A percentile compares a stretch with the other conserved stretches of the same genome.
These are phyloP conservation scores for Trissonchulus latispiculum DNA, from an alignment of 2,888 invertebrate species.

Conservation along the genomic window DNA sequence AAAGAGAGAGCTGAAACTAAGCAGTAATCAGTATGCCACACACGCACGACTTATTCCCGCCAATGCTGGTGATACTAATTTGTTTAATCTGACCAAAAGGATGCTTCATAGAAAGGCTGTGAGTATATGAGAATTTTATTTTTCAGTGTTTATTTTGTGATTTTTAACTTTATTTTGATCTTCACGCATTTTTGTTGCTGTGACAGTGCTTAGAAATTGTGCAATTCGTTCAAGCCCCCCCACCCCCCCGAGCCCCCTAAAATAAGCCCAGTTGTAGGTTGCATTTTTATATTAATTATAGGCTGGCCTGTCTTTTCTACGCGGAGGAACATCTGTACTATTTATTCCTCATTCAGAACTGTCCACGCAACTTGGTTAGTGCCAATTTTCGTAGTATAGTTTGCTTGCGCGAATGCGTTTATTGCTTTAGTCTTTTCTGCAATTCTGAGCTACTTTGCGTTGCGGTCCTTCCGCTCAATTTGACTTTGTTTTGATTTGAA, in stretches of 20 bases:
- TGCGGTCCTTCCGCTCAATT: background rate
- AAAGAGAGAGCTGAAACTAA: slow-evolving; percentile 7
- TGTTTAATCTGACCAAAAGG: background rate
- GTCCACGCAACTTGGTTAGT: slow-evolving; percentile 17
- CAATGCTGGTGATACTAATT: background rate
- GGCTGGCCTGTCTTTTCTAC: slow-evolving; percentile 10
- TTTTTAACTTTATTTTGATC: too few species aligned
- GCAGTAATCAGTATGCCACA: slow-evolving; percentile 10
- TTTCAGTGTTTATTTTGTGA: too few species aligned
- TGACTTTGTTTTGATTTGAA: background rate
- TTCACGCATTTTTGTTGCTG: too few species aligned
- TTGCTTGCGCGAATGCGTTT: background rate
- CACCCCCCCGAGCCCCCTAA: too few species aligned
- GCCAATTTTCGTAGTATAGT: too few species aligned
- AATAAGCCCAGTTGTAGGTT: background rate
- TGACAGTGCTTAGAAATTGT: too few species aligned
- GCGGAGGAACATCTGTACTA: slow-evolving; percentile 3
- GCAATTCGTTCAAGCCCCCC: too few species aligned
- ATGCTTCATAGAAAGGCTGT: slow-evolving; percentile 6
- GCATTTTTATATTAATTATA: slow-evolving; percentile 1
- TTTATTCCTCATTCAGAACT: slow-evolving; percentile 8
- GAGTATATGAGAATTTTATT: too few species aligned
- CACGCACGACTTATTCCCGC: background rate
- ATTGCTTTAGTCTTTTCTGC: background rate
- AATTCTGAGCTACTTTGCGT: background rate